Percentiles rank a stretch among this genome's conserved stretches.
These are phyloP conservation scores for Drosophila pseudotakahashii DNA, from an alignment of 2,888 invertebrate genomes.

Conservation along the genomic window DNA sequence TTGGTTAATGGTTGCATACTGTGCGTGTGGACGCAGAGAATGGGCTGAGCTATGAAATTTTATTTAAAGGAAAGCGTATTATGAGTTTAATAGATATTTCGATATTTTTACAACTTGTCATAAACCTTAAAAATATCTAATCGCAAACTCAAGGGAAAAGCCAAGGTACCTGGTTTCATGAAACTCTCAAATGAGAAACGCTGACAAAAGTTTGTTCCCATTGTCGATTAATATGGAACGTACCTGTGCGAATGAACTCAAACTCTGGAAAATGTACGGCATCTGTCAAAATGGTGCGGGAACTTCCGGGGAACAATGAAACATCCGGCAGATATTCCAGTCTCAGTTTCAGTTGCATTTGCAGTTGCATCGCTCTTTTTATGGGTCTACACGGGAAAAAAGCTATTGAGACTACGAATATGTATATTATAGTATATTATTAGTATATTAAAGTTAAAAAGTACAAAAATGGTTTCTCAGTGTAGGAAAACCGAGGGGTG, in stretches of 20 bases:
- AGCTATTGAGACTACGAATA: background rate
- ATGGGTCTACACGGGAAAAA: background rate
- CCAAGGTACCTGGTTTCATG: background rate
- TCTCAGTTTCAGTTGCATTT: slow-evolving; percentile 10
- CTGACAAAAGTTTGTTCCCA: slow-evolving; percentile 52
- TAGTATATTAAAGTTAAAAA: background rate
- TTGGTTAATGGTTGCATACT: too few relatives aligned
- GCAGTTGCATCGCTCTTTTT: slow-evolving; percentile 1
- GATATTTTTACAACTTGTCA: too few relatives aligned
- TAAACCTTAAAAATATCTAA: too few relatives aligned
- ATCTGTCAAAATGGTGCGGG: slow-evolving; percentile 11
- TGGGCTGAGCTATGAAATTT: too few relatives aligned
- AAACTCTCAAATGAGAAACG: slow-evolving; percentile 16
- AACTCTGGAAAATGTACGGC: slow-evolving; percentile 8
- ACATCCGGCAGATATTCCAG: slow-evolving; percentile 51
- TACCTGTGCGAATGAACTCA: background rate
- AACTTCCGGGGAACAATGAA: slow-evolving; percentile 50
- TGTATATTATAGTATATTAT: too few relatives aligned
- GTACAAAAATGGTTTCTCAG: background rate
- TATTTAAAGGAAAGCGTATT: too few relatives aligned
- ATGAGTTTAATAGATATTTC: too few relatives aligned
- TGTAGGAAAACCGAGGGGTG: background rate
- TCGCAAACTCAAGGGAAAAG: background rate
- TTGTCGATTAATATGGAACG: slow-evolving; percentile 40
- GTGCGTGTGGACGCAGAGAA: too few relatives aligned